Conservation (phyloP, 2,113 vertebrate genomes). For the Pithys albifrons region DNA sequence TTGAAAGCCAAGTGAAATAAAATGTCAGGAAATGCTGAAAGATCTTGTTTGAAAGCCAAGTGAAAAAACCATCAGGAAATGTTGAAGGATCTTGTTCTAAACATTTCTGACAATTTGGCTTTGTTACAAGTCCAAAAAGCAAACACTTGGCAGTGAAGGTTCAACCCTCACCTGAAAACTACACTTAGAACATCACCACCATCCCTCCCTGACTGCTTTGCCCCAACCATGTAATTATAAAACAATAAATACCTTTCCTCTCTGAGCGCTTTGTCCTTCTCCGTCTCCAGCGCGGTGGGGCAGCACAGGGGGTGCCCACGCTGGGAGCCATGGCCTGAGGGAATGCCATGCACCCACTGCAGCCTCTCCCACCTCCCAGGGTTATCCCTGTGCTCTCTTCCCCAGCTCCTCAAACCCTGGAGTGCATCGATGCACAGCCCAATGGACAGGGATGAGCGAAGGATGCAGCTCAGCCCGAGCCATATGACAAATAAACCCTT, state of each 20-base stretch:
- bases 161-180: neutral
- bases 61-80: neutral
- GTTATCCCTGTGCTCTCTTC: neutral
- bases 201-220: rapidly evolving
- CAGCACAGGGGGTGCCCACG: constrained; percentile 68
- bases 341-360: constrained; percentile 68
- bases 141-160: neutral
- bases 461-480: neutral
- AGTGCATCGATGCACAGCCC: neutral
- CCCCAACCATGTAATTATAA: neutral
- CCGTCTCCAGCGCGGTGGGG: constrained; percentile 72
- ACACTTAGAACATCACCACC: rapidly evolving
- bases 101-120: rapidly evolving
- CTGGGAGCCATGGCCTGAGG: constrained; percentile 26
- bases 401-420: neutral
- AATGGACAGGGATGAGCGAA: neutral
- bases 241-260: constrained; percentile 83
- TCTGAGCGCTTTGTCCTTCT: constrained; percentile 81
- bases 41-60: neutral
- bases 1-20: neutral
- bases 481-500: constrained; percentile 9
- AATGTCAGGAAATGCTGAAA: neutral
- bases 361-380: neutral
- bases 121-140: neutral
- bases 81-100: neutral